Conservation (phyloP, 2,113 vertebrate genomes). For the Rutilus rutilus region DNA sequence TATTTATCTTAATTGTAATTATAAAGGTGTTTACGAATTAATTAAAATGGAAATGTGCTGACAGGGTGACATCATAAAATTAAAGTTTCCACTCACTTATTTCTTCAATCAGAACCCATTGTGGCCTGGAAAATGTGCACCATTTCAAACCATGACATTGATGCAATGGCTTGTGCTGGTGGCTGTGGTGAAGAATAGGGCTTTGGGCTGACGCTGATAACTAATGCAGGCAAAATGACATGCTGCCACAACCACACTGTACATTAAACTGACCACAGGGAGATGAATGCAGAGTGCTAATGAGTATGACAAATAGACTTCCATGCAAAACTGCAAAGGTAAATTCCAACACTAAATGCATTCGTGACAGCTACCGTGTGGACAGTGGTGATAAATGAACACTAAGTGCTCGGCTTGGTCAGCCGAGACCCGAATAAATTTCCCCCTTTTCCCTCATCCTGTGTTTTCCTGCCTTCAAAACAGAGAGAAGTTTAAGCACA, state of each 20-base stretch:
- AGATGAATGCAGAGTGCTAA: slow-evolving; percentile 65
- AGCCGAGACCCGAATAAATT: slow-evolving; percentile 62
- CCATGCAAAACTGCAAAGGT: slow-evolving; percentile 70
- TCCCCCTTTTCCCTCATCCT: slow-evolving; percentile 22
- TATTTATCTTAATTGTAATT: neutral
- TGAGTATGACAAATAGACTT: slow-evolving; percentile 72
- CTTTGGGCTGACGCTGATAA: slow-evolving; percentile 25
- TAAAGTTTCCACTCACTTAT: neutral
- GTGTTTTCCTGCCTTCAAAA: slow-evolving; percentile 60
- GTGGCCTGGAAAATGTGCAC: slow-evolving; percentile 5
- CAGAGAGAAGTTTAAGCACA: slow-evolving; percentile 49
- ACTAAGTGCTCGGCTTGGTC: slow-evolving; percentile 65
- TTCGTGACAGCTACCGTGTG: slow-evolving; percentile 61
- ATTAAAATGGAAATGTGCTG: neutral
- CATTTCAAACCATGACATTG: slow-evolving; percentile 31
- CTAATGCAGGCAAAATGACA: slow-evolving; percentile 65
- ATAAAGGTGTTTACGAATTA: neutral
- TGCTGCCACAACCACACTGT: slow-evolving; percentile 58
- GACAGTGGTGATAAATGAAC: slow-evolving; percentile 68
- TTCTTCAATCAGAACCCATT: neutral
- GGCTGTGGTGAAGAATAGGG: slow-evolving; percentile 35
- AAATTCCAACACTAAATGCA: slow-evolving; percentile 69
- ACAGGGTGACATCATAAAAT: neutral
- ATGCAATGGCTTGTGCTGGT: slow-evolving; percentile 42
- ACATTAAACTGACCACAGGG: slow-evolving; percentile 68